Base-by-base conservation (phyloP, 1,140 invertebrate species). In the Yoshiicerus persimilis region DNA sequence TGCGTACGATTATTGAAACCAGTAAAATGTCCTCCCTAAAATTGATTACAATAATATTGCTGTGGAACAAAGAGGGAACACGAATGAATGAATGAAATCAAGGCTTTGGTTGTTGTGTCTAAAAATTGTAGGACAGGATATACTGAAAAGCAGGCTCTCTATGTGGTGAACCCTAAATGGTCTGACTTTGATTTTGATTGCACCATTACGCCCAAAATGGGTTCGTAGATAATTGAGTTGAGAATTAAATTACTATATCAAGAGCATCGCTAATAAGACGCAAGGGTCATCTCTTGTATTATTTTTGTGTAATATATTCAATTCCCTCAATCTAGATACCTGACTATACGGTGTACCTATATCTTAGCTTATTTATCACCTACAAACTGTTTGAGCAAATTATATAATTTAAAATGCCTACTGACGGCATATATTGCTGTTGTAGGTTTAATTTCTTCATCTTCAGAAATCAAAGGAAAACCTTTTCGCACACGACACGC, bases 221-320 rank as follows among this genome's bases (percentile, higher is more conserved):
- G 34, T 80, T 80, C 32, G 75, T 80, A 32, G 75, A 80, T 80
- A 80, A 80, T 80, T 80, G 75, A 80, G 75, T 80, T 80, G 75
- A 80, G 75, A 80, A 80, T 80, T 80, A 80, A 80, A 80, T 80
- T 36, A 36, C 70, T 77, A 77, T 80, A 80, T 80, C 75, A 80
- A 80, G 75, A 80, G 75, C 75, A 80, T 80, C 34, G 9, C 75
- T 80, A 25, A 38, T 80, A 80, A n/a, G 20, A 80, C 34, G 0
- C 75, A 36, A 38, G 75, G 75, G 75, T 80, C 75, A 80, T 36
- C 75, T 38, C 75, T 80, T 20, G 11, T 34, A 36, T 77, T 32
- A 77, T 34, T 16, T 75, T 30, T 32, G 13, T 27, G 27, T 70
- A 25, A 70, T 70, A 70, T 70, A 30, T 30, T 70, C 64, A 30